Evolutionary conservation across 2,113 vertebrate species (phyloP), one percentile per base, ranked within the genome.

Genomic region (Eulemur macaco): DNA sequence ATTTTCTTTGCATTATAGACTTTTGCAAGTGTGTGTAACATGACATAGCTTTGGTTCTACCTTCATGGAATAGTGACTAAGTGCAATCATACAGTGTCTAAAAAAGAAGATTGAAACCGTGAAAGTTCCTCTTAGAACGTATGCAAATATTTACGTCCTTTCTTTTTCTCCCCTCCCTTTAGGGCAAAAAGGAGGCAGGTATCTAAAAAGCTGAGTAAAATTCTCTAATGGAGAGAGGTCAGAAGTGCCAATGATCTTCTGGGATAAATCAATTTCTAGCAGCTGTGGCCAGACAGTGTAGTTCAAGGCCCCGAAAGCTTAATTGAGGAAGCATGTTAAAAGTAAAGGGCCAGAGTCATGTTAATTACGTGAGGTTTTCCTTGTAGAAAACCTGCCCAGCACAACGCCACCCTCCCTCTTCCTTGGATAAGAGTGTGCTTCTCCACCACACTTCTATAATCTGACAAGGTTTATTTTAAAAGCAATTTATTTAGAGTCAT

Each of bases 291-390:
- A 97, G 96, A 98, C 97, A 97, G 45, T 92, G 97, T 96, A 98
- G 98, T 98, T 98, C 98, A 96, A 96, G 97, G 92, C 89, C 98
- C 98, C 90, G 95, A 96, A 97, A 97, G 97, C 97, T 98, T 98
- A 98, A 98, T 98, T 98, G 98, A 97, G 54, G 95, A 98, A 97
- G 94, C 96, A 91, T 97, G 98, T 98, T 98, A 98, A 97, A 98
- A 98, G 98, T 93, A 97, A 98, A 98, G 97, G 98, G 97, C 97
- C 97, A 98, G 97, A 98, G 96, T 97, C 96, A 84, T 45, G 63
- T 98, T 98, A 98, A 98, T 98, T 98, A 98, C 69, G 91, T 69
- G 95, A 96, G 96, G 95, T 60, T 94, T 97, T 97, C 96, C 97
- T 97, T 96, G 95, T 96, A 97, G 97, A 88, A 96, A 98, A 95